phyloP scores from a whole-genome alignment of 2,888 invertebrate genomes.

The Apodemia mormo region DNA sequence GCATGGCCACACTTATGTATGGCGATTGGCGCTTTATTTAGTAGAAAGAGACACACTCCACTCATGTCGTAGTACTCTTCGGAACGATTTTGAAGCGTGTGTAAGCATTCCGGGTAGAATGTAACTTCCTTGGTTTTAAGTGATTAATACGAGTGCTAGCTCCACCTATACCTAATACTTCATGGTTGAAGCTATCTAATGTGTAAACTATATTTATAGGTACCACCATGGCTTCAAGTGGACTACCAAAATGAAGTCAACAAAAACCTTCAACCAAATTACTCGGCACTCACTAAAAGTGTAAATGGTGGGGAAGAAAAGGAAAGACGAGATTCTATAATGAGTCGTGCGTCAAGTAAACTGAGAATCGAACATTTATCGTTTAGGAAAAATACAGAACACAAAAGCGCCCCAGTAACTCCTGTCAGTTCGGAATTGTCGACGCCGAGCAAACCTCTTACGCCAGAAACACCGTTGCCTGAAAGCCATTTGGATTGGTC shows the following conservation, averaged over 20 bases:
- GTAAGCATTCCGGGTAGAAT: no score
- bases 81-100: no score
- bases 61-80: no score
- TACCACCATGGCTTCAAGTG: conserved; percentile 88
- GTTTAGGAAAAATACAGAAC: conserved; percentile 58
- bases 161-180: no score
- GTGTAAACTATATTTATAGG: conserved; percentile 61
- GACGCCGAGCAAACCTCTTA: conserved; percentile 48
- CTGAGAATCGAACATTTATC: conserved; percentile 71
- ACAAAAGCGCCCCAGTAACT: conserved; percentile 60
- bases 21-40: no score
- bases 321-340: conserved; percentile 69
- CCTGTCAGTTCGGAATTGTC: conserved; percentile 53
- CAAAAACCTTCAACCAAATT: conserved; percentile 74
- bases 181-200: no score
- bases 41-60: no score
- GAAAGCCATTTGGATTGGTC: conserved; percentile 85
- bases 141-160: no score
- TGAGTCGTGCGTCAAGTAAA: conserved; percentile 73
- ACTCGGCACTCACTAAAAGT: conserved; percentile 67
- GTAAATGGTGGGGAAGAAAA: conserved; percentile 64
- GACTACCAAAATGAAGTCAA: conserved; percentile 80
- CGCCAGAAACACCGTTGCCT: conserved; percentile 53
- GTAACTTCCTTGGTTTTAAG: no score
- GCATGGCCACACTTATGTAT: no score